phyloP scores from a whole-genome alignment of 2,888 invertebrate genomes.

The Ormyrus nitidulus region DNA sequence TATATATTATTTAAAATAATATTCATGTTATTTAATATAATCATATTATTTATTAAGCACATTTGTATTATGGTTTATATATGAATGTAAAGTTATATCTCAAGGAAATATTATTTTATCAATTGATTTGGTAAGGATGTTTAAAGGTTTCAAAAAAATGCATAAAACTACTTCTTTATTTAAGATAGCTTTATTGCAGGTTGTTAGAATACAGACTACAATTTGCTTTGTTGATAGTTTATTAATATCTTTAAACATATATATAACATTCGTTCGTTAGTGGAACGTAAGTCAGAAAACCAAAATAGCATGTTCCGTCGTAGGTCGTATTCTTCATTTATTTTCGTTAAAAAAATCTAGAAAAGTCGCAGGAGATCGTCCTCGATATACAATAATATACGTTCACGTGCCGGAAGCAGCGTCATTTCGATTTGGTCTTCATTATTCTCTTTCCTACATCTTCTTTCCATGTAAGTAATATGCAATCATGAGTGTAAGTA shows the following conservation, averaged over 20 bases:
- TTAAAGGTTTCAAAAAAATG: too few relatives aligned
- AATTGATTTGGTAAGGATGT: too few relatives aligned
- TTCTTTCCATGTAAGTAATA: slow-evolving; percentile 18
- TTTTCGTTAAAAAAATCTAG: slow-evolving; percentile 55
- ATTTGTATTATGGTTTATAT: too few relatives aligned
- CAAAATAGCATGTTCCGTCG: slow-evolving; percentile 35
- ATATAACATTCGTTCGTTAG: slow-evolving; percentile 56
- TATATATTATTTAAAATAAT: too few relatives aligned
- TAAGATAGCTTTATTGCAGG: slow-evolving; percentile 73
- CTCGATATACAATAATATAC: slow-evolving; percentile 45
- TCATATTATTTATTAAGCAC: too few relatives aligned
- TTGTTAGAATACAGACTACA: slow-evolving; percentile 67
- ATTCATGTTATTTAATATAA: too few relatives aligned
- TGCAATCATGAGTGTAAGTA: slow-evolving; percentile 8
- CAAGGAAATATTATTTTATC: too few relatives aligned
- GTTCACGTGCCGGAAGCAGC: slow-evolving; percentile 44
- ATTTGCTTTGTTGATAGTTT: slow-evolving; percentile 55
- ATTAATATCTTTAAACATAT: slow-evolving; percentile 57
- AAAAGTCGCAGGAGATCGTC: slow-evolving; percentile 51
- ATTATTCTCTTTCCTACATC: slow-evolving; percentile 23
- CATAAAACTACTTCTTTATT: slow-evolving; percentile 60
- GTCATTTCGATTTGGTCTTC: slow-evolving; percentile 39
- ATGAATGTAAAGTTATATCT: too few relatives aligned
- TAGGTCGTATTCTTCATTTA: slow-evolving; percentile 34
- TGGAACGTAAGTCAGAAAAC: slow-evolving; percentile 51